Conservation (phyloP, 2,797 vertebrate species). For the Strix occidentalis region DNA sequence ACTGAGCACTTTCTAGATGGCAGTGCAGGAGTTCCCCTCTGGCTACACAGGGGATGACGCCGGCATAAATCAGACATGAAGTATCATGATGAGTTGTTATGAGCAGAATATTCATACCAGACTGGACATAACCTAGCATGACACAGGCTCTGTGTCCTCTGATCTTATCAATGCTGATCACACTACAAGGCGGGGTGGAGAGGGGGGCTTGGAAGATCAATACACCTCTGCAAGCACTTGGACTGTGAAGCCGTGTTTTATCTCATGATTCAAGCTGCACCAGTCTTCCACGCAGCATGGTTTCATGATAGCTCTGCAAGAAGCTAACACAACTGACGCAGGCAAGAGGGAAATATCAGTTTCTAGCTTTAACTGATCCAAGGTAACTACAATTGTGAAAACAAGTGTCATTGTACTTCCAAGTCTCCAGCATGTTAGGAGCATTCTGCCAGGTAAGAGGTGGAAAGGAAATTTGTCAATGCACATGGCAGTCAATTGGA, state of each 20-base stretch:
- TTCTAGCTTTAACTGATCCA: neutral
- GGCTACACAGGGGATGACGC: neutral
- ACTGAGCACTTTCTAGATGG: neutral
- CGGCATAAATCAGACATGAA: neutral
- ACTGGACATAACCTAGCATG: neutral
- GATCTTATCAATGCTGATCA: neutral
- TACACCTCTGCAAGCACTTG: neutral
- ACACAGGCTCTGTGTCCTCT: neutral
- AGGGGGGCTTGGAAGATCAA: accelerated
- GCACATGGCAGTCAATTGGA: neutral
- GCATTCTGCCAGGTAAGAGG: neutral
- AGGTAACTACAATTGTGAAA: neutral
- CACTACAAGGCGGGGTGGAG: accelerated
- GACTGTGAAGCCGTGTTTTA: neutral
- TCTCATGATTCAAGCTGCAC: neutral
- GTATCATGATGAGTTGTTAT: neutral
- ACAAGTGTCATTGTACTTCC: neutral
- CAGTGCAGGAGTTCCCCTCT: neutral
- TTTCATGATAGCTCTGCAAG: neutral
- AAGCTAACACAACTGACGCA: accelerated
- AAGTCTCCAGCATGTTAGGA: neutral
- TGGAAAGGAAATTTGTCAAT: neutral
- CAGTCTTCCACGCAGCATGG: accelerated
- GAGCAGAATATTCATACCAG: neutral
- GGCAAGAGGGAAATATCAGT: neutral